A percentile compares a stretch with the other conserved stretches of the same genome.
phyloP scores from a whole-genome alignment of 2,113 vertebrate genomes.

The Pterophyllum scalare region DNA sequence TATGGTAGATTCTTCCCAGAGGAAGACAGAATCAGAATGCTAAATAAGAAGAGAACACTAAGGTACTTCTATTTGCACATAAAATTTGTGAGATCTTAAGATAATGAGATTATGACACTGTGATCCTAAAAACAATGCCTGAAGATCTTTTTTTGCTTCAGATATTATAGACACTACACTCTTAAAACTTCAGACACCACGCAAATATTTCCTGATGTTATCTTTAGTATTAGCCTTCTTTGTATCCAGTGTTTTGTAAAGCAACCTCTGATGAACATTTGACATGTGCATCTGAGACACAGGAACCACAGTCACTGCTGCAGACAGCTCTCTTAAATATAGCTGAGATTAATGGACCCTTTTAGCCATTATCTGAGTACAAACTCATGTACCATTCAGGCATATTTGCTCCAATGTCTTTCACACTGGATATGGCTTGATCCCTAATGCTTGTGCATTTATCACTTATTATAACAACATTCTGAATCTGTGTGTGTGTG shows the following conservation, averaged over 20 bases:
- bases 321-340: not conserved
- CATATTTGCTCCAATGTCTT: not conserved
- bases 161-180: not conserved
- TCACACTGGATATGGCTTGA: not conserved
- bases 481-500: not conserved
- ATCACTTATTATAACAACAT: not conserved
- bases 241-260: not conserved
- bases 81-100: not conserved
- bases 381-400: not conserved
- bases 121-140: not conserved
- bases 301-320: not conserved
- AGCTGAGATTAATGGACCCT: slow-evolving; percentile 9
- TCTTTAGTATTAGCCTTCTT: not conserved
- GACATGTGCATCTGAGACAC: not conserved
- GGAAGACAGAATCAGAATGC: not conserved
- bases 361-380: not conserved
- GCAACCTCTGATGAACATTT: not conserved
- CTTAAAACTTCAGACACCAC: not conserved
- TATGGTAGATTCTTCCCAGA: not conserved
- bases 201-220: not conserved
- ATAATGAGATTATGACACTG: not conserved
- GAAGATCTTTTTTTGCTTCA: not conserved
- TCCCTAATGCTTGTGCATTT: not conserved
- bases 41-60: not conserved
- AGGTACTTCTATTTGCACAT: not conserved